Evolutionary conservation across 1,140 invertebrate species (phyloP).

Genomic region (Pseudomyrmex flavicornis): DNA sequence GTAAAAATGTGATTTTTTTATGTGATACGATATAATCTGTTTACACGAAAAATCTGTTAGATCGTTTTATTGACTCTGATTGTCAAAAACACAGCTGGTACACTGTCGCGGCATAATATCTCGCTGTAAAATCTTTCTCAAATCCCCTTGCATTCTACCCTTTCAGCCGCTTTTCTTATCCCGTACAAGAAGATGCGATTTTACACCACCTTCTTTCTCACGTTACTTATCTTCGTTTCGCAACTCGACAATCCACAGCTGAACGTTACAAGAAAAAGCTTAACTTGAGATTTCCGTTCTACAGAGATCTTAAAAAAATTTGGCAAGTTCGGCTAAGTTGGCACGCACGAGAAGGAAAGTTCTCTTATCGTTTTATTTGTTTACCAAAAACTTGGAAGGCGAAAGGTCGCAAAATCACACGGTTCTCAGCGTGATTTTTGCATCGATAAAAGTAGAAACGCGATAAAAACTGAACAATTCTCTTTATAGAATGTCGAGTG

Average conservation of each 20-base stretch:
- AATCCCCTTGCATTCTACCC: conserved; percentile 19
- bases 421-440: conserved; percentile 6
- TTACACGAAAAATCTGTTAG: background rate
- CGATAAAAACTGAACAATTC: background rate
- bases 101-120: background rate
- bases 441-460: conserved; percentile 13
- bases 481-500: background rate
- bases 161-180: conserved; percentile 20
- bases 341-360: conserved; percentile 20
- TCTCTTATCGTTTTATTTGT: conserved; percentile 18
- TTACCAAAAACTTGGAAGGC: background rate
- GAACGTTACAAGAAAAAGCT: conserved; percentile 32
- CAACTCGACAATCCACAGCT: conserved; percentile 27
- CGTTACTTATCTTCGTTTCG: conserved; percentile 36
- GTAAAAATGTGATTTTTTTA: background rate
- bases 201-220: conserved; percentile 27
- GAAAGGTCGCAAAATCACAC: background rate
- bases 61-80: background rate
- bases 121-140: conserved; percentile 18
- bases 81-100: background rate
- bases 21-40: background rate
- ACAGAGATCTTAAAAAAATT: conserved; percentile 41
- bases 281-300: conserved; percentile 45
- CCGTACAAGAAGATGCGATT: conserved; percentile 47
- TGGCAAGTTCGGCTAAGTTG: conserved; percentile 37